Conservation (phyloP, 2,113 vertebrate species). For the Lasiurus cinereus region DNA sequence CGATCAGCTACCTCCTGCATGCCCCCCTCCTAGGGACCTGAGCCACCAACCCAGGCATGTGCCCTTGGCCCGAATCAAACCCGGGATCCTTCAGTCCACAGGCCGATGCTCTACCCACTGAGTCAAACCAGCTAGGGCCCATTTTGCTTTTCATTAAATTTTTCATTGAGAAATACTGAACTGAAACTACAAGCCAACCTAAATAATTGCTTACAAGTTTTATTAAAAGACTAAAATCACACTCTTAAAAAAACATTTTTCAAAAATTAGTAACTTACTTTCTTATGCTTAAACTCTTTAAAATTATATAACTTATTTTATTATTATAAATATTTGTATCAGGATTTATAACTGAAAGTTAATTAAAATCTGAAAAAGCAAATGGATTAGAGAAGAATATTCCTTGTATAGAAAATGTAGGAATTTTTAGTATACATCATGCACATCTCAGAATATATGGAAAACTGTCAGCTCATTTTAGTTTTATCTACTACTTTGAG, state of each 20-base stretch:
- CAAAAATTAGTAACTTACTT: not conserved
- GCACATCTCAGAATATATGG: not conserved
- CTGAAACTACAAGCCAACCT: slow-evolving; percentile 10
- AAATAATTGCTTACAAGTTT: slow-evolving; percentile 58
- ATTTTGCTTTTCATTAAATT: slow-evolving; percentile 57
- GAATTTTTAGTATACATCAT: not conserved
- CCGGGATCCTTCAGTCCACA: too few relatives aligned
- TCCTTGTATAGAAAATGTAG: not conserved
- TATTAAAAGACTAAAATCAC: slow-evolving; percentile 17
- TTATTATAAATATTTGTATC: not conserved
- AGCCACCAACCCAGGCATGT: too few relatives aligned
- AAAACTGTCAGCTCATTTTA: not conserved
- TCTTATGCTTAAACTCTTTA: slow-evolving; percentile 5
- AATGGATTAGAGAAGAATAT: not conserved
- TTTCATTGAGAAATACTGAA: slow-evolving; percentile 36
- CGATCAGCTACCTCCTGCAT: too few relatives aligned
- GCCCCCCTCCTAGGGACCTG: too few relatives aligned
- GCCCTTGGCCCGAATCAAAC: too few relatives aligned
- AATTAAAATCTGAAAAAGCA: slow-evolving; percentile 37
- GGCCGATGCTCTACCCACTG: too few relatives aligned
- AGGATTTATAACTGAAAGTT: not conserved
- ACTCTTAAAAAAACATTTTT: not conserved
- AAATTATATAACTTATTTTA: not conserved
- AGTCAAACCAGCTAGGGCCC: too few relatives aligned
- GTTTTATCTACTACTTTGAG: not conserved